These are phyloP conservation scores for Progne subis DNA, from an alignment of 2,113 vertebrate genomes.

Conservation along the genomic window DNA sequence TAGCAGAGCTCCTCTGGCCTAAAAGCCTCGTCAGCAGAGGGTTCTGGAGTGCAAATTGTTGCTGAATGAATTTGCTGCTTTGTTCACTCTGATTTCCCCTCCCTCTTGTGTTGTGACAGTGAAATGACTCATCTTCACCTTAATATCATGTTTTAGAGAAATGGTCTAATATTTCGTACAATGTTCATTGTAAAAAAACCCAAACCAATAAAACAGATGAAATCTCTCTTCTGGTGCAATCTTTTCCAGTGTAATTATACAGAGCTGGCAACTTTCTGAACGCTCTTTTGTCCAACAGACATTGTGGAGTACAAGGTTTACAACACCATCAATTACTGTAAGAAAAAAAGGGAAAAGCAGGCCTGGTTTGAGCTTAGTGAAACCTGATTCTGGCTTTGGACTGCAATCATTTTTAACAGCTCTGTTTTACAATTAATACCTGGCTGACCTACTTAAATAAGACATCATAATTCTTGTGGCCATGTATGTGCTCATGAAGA, in stretches of 20 bases:
- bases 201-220: not conserved
- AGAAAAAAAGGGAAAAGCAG: not conserved
- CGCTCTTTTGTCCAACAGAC: not conserved
- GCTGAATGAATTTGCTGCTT: not conserved
- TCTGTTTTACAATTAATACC: not conserved
- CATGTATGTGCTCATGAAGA: not conserved
- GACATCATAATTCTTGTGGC: accelerated
- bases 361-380: not conserved
- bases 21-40: not conserved
- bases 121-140: slow-evolving; percentile 11
- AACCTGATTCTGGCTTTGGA: not conserved
- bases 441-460: not conserved
- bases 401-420: not conserved
- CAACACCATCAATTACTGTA: accelerated
- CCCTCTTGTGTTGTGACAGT: not conserved
- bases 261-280: not conserved
- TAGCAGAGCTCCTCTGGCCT: slow-evolving; percentile 1
- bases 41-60: slow-evolving; percentile 3
- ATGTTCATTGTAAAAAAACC: not conserved
- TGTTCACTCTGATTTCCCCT: not conserved
- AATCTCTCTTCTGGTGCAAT: not conserved
- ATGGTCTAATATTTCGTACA: not conserved
- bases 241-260: not conserved
- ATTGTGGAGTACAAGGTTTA: not conserved
- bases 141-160: not conserved